Conservation (phyloP, 2,113 vertebrate genomes). For the Chrysemys picta region DNA sequence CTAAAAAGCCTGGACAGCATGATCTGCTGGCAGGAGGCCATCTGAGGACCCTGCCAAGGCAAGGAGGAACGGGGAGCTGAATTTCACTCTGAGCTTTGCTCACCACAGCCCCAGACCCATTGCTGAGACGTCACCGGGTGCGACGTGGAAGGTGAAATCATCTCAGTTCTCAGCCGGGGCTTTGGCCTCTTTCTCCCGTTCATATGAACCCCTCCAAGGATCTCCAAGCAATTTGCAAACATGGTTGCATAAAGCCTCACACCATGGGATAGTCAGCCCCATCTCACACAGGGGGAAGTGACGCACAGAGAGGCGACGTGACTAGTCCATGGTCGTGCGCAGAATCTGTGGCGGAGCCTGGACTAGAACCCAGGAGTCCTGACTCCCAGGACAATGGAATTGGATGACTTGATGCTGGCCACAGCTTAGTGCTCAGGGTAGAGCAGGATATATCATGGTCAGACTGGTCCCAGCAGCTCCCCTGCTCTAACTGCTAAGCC, state of each 20-base stretch:
- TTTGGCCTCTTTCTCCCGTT: background rate
- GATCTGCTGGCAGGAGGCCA: background rate
- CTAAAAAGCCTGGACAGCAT: background rate
- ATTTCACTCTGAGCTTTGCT: background rate
- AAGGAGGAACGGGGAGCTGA: background rate
- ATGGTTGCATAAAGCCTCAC: background rate
- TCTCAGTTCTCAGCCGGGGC: background rate
- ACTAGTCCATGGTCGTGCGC: background rate
- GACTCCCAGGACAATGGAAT: background rate
- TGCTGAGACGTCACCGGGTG: background rate
- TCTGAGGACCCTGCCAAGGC: background rate
- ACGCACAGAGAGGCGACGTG: background rate
- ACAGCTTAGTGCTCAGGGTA: too few species aligned
- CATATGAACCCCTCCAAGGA: background rate
- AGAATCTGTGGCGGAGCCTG: background rate
- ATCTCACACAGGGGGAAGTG: background rate
- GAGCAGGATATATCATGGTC: rapidly evolving
- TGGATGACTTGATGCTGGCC: too few species aligned
- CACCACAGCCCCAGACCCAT: background rate
- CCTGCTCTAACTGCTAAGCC: too few species aligned
- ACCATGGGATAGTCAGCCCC: too few species aligned
- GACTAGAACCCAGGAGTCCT: background rate
- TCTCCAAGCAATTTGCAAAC: background rate
- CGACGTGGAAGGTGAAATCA: background rate
- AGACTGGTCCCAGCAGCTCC: background rate